Conservation (phyloP, 2,797 vertebrate species). For the Enteromius radiatus region DNA sequence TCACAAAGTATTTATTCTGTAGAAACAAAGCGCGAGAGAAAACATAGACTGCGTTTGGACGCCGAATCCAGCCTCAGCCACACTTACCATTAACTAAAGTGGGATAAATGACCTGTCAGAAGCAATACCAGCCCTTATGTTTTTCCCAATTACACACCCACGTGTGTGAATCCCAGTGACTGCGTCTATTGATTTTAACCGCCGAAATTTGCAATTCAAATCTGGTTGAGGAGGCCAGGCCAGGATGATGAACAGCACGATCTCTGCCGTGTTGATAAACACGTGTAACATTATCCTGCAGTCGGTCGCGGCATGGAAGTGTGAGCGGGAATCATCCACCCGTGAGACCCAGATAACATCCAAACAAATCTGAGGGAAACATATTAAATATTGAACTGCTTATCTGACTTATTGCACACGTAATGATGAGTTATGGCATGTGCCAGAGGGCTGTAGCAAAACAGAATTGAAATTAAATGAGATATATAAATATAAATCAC, state of each 20-base stretch:
- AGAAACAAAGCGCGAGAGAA: neutral
- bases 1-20: slow-evolving; percentile 30
- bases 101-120: slow-evolving; percentile 95
- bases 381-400: slow-evolving; percentile 45
- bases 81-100: slow-evolving; percentile 88
- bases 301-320: neutral
- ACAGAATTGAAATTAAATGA: slow-evolving; percentile 44
- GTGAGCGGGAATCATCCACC: slow-evolving; percentile 8
- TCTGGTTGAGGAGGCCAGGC: slow-evolving; percentile 26
- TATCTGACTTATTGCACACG: slow-evolving; percentile 33
- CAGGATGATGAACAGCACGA: slow-evolving; percentile 54
- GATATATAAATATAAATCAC: slow-evolving; percentile 42
- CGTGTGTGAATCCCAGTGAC: slow-evolving; percentile 32
- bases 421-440: slow-evolving; percentile 43
- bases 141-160: slow-evolving; percentile 86
- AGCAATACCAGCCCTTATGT: slow-evolving; percentile 87
- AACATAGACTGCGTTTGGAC: slow-evolving; percentile 68
- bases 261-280: slow-evolving; percentile 57
- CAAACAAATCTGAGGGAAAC: slow-evolving; percentile 37
- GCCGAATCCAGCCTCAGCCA: slow-evolving; percentile 82
- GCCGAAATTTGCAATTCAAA: slow-evolving; percentile 70
- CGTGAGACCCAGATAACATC: slow-evolving; percentile 28
- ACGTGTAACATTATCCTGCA: slow-evolving; percentile 6
- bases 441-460: slow-evolving; percentile 8
- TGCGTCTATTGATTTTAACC: slow-evolving; percentile 61